Base-by-base conservation (phyloP, 2,797 vertebrate species). In the Zalophus californianus region DNA sequence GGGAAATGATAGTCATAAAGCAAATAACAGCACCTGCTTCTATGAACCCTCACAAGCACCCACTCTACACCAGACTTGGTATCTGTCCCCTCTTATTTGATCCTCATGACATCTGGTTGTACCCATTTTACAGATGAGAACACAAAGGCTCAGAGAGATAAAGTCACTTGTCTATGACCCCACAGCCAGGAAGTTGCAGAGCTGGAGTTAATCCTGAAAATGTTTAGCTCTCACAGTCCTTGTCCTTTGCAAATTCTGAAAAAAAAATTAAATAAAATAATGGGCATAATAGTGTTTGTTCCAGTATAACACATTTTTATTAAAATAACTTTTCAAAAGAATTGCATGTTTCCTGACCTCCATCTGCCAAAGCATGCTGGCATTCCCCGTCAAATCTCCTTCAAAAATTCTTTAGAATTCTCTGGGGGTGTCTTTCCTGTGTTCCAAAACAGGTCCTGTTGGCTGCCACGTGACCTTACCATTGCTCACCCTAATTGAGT, bases 281-380 rank as follows among this genome's bases (percentile, higher is more conserved):
- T 14, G 27, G 32, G 50, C 54, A 29, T 44, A 32, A 72, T 38
- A 88, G 38, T 25, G 32, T 86, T 66, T 70, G 41, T 60, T 75
- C 21, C 18, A 83, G 12, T 32, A n/a, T 38, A 88, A 85, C 83
- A 91, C 48, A 75, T 72, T 88, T 58, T 52, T 48, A 86, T 86
- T 92, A 92, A 85, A 94, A 86, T 89, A 54, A 72, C 70, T 92
- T 95, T 64, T 89, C 12, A 82, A 60, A 79, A 86, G 12, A 92
- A 87, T 86, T 58, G n/a, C 44, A 5, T 62, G 52, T 66, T 75
- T 89, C 38, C 86, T 86, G 62, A 15, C 23, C 23, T 21, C 38
- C 16, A 90, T 73, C 50, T 93, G 78, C 60, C 29, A 87, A 54
- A 48, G 83, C 41, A 91, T 32, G 12, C 44, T 93, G 83, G n/a